phyloP scores from a whole-genome alignment of 2,113 vertebrate genomes.

The Marmota flaviventris region DNA sequence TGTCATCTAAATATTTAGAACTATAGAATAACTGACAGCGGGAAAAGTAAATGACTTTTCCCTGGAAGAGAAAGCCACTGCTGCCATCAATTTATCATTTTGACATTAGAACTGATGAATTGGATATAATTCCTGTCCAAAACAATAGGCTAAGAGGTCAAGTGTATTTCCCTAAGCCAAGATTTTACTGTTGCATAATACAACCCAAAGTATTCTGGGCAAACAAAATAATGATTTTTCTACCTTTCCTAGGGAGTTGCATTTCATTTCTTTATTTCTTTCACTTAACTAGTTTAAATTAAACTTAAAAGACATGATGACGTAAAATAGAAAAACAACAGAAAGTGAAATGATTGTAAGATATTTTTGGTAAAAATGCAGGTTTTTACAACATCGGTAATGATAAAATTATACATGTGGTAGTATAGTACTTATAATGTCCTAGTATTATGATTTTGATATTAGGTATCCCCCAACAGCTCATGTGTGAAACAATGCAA shows the following conservation, averaged over 20 bases:
- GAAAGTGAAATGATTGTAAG: neutral
- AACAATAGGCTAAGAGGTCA: constrained; percentile 69
- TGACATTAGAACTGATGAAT: constrained; percentile 65
- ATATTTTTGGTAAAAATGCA: neutral
- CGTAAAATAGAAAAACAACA: neutral
- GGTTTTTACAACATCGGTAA: neutral
- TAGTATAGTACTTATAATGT: neutral
- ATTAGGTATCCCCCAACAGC: no score
- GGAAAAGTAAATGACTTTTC: constrained; percentile 67
- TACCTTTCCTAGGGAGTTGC: neutral
- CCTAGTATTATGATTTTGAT: no score
- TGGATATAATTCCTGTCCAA: constrained; percentile 74
- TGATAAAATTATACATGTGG: neutral
- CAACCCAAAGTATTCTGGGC: neutral
- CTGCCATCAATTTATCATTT: constrained; percentile 66
- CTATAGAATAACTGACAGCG: constrained; percentile 26
- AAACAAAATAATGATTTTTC: neutral
- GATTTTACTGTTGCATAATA: neutral
- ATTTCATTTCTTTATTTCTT: neutral
- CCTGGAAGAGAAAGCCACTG: constrained; percentile 6
- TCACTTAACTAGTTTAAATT: neutral
- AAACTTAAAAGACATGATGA: neutral
- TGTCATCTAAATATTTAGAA: constrained; percentile 73
- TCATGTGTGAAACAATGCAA: no score
- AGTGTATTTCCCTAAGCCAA: constrained; percentile 2